phyloP scores from a whole-genome alignment of 2,113 vertebrate genomes.

The Nyctibius bracteatus region DNA sequence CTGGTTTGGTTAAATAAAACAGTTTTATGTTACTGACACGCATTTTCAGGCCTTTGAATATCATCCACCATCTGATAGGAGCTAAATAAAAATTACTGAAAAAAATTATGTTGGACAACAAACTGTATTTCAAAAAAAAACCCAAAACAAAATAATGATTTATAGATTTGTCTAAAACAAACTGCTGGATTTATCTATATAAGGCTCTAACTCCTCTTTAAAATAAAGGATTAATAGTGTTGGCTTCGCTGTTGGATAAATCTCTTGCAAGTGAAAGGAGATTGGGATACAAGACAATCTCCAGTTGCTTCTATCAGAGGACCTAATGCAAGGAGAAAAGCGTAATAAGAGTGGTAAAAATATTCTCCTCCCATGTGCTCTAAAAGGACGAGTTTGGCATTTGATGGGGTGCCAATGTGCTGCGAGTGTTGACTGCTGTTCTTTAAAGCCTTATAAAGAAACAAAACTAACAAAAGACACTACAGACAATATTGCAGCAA shows the following conservation, averaged over 20 bases:
- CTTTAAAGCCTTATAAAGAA: constrained; percentile 66
- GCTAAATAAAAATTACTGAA: constrained; percentile 16
- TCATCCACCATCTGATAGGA: neutral
- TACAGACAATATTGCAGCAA: constrained; percentile 30
- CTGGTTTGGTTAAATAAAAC: constrained; percentile 11
- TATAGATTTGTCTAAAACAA: neutral
- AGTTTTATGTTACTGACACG: neutral
- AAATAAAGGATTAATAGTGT: neutral
- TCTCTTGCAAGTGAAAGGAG: neutral
- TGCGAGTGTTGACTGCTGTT: constrained; percentile 46
- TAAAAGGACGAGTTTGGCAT: neutral
- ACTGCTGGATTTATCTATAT: constrained; percentile 7
- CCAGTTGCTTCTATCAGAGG: constrained; percentile 24
- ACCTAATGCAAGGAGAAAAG: neutral
- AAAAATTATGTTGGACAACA: neutral
- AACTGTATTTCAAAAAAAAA: neutral
- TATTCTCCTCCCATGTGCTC: neutral
- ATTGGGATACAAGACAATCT: neutral
- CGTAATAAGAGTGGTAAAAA: neutral
- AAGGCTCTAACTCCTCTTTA: neutral
- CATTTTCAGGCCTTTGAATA: neutral
- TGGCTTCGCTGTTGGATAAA: constrained; percentile 10
- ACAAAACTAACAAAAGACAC: constrained; percentile 49
- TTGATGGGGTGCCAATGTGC: constrained; percentile 28
- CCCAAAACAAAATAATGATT: neutral